Evolutionary conservation across 2,113 vertebrate genomes (phyloP).

Genomic region (Cranoglanis bouderius): DNA sequence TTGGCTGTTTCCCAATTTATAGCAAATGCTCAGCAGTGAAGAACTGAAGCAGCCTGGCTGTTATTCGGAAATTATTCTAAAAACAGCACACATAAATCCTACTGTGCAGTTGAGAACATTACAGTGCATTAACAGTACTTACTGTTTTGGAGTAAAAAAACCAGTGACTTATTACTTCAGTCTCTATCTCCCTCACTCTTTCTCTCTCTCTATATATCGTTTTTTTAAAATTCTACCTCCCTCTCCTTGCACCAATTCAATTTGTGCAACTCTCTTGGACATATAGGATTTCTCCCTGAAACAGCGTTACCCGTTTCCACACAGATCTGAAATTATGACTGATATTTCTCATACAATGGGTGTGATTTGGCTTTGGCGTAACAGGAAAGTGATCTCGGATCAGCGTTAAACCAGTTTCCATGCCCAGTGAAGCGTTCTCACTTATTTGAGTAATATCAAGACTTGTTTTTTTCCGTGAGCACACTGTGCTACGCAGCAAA

Average conservation of each 20-base stretch:
- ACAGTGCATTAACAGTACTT: conserved; percentile 28
- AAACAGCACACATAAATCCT: background rate
- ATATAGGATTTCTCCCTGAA: background rate
- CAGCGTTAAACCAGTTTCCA: background rate
- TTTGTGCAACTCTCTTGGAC: background rate
- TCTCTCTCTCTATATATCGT: background rate
- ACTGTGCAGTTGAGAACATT: conserved; percentile 1
- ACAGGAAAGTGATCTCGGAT: background rate
- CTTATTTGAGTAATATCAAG: background rate
- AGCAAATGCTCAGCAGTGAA: background rate
- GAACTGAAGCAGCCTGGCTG: background rate
- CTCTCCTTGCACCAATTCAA: background rate
- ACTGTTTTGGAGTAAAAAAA: conserved; percentile 14
- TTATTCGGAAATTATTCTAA: background rate
- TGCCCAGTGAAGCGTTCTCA: background rate
- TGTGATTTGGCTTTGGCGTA: background rate
- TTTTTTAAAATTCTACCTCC: background rate
- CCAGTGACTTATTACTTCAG: background rate
- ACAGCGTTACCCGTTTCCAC: background rate
- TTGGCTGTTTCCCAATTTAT: background rate
- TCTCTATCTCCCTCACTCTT: background rate
- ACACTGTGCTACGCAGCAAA: background rate
- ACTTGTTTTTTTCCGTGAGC: background rate
- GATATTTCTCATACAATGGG: background rate
- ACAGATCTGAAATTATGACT: background rate